Evolutionary conservation across 2,113 vertebrate genomes (phyloP).

Genomic region (Chlamydotis undulata): DNA sequence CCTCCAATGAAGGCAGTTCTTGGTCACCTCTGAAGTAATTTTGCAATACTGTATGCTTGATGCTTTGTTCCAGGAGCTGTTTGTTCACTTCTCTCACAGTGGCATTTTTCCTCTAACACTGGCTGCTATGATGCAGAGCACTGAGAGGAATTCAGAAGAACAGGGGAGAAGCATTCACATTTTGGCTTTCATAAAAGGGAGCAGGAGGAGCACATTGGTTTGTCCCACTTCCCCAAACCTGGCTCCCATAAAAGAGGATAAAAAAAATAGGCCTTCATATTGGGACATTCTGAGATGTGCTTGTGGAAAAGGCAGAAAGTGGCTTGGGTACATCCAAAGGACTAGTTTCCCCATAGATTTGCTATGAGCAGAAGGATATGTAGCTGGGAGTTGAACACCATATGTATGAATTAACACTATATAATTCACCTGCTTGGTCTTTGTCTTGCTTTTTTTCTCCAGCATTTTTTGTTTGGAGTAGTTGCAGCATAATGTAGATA

Average conservation of each 20-base stretch:
- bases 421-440: not conserved
- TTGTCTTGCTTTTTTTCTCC: not conserved
- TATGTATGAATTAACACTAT: not conserved
- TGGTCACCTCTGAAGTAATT: not conserved
- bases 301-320: not conserved
- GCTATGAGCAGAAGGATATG: not conserved
- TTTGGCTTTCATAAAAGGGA: not conserved
- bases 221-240: not conserved
- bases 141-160: not conserved
- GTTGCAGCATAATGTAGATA: not conserved
- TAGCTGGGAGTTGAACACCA: not conserved
- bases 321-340: not conserved
- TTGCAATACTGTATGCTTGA: not conserved
- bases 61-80: not conserved
- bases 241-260: not conserved
- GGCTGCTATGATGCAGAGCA: not conserved
- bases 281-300: not conserved
- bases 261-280: not conserved
- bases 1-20: not conserved
- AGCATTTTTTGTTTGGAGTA: not conserved
- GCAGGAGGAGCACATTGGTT: not conserved
- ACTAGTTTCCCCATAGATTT: not conserved
- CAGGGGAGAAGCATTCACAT: rapidly evolving
- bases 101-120: not conserved
- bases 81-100: not conserved